Percentiles rank a stretch among this genome's conserved stretches.
These are phyloP conservation scores for Tapirus terrestris DNA, from an alignment of 2,113 vertebrate species.

Conservation along the genomic window DNA sequence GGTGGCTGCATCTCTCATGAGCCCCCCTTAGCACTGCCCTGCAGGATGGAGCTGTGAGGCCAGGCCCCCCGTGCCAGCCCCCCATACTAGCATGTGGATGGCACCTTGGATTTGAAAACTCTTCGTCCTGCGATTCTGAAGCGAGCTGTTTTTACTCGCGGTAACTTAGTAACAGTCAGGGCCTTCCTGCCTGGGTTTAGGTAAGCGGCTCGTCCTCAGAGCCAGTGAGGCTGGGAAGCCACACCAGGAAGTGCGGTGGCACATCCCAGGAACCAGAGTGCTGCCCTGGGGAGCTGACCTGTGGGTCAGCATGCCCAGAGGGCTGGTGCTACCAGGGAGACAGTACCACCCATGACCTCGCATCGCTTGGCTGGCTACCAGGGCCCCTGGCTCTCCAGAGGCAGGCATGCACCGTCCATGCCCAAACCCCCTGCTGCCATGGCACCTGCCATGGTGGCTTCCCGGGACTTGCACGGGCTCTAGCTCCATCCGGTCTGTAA, in stretches of 20 bases:
- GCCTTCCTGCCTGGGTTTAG: conserved; percentile 41
- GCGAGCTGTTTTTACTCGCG: background rate
- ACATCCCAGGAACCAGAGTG: background rate
- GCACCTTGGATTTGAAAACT: background rate
- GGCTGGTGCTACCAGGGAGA: background rate
- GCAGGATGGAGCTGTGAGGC: background rate
- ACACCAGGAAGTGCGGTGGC: background rate
- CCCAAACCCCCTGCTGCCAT: background rate
- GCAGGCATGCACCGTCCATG: background rate
- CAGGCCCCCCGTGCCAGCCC: background rate
- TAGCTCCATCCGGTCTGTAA: background rate
- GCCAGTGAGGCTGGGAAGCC: background rate
- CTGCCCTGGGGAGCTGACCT: background rate
- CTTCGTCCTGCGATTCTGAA: background rate
- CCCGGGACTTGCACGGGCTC: background rate
- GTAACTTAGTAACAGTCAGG: background rate
- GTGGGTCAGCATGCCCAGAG: background rate
- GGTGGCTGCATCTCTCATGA: fast-evolving
- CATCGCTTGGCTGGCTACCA: fast-evolving
- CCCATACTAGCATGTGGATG: background rate
- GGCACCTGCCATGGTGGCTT: background rate
- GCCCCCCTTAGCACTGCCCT: background rate
- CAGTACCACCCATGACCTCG: background rate
- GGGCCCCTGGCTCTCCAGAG: background rate
- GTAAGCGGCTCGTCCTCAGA: background rate